Base-by-base conservation (phyloP, 2,888 invertebrate species). In the Amitus sp. region DNA sequence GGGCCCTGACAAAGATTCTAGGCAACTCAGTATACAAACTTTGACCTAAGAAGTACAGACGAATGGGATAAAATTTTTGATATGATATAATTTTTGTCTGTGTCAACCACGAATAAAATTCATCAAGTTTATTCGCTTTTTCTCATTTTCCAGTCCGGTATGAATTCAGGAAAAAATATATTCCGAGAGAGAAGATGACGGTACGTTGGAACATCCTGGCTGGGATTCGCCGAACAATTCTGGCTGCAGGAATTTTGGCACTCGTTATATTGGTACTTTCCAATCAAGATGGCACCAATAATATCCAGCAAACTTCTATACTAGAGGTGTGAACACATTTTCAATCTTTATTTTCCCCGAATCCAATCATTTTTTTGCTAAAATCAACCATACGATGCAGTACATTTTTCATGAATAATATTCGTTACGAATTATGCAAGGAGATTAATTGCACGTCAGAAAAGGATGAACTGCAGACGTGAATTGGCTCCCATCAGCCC, bases 121-220 rank as follows among this genome's bases (percentile, higher is more conserved):
- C n/a, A n/a, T n/a, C n/a, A n/a, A n/a, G n/a, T n/a, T n/a, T n/a
- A n/a, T n/a, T n/a, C n/a, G 56, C 40, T 13, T 54, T 45, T 50
- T 30, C 18, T 23, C 49, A 51, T 53, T 39, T 70, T 68, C 1
- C 76, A 81, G 81, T 80, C 58, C 79, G 82, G 65, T 79, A 82
- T 82, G 82, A 82, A 68, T 79, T 78, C 69, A 75, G 76, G 71
- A 73, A 77, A 66, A 78, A 78, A 62, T 71, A 70, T 66, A 71
- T 72, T 52, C 68, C 70, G 58, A 67, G 74, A 65, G 80, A 82
- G 65, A 80, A 82, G 82, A 82, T 82, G 82, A 82, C 81, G 68
- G 66, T 76, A 66, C 80, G 81, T 67, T 75, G 82, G 55, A 76
- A 79, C 62, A 73, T 80, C 68, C 75, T 81, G 68, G 77, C 79